A percentile compares a stretch with the other conserved stretches of the same genome.
Evolutionary conservation across 1,140 invertebrate genomes (phyloP).

Genomic region (Polypedilum pembai): DNA sequence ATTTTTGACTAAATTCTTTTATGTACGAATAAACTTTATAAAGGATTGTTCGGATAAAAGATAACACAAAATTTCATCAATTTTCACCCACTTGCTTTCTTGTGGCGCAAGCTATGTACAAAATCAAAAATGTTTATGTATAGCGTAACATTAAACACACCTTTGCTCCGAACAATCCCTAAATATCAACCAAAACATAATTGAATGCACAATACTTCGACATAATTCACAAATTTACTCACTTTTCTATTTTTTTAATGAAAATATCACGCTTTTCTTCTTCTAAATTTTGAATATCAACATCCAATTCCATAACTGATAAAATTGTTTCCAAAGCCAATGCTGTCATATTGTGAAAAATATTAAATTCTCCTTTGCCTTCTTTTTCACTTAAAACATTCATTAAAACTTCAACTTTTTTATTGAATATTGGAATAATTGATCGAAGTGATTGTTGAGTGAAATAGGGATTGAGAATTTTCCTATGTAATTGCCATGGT

Average conservation of each 20-base stretch:
- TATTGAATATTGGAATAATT: not conserved
- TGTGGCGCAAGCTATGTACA: no score
- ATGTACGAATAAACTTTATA: no score
- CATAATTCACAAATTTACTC: not conserved
- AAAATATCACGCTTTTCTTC: not conserved
- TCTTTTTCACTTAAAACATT: not conserved
- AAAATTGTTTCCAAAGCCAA: not conserved
- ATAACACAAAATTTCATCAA: no score
- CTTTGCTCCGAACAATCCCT: no score
- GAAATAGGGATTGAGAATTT: not conserved
- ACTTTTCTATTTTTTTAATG: not conserved
- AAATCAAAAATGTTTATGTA: no score
- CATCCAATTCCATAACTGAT: not conserved
- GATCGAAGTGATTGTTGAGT: not conserved
- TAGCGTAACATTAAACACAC: no score
- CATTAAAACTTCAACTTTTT: not conserved
- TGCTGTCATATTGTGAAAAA: not conserved
- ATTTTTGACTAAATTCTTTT: no score
- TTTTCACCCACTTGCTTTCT: no score
- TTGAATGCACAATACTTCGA: not conserved
- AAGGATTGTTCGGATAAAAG: no score
- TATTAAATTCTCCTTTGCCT: not conserved
- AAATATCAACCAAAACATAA: no score
- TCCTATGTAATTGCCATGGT: not conserved
- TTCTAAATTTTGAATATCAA: not conserved